Percentiles rank a stretch among this genome's conserved stretches.
These are phyloP conservation scores for Blastobasis lacticolella DNA, from an alignment of 2,888 invertebrate genomes.

Conservation along the genomic window DNA sequence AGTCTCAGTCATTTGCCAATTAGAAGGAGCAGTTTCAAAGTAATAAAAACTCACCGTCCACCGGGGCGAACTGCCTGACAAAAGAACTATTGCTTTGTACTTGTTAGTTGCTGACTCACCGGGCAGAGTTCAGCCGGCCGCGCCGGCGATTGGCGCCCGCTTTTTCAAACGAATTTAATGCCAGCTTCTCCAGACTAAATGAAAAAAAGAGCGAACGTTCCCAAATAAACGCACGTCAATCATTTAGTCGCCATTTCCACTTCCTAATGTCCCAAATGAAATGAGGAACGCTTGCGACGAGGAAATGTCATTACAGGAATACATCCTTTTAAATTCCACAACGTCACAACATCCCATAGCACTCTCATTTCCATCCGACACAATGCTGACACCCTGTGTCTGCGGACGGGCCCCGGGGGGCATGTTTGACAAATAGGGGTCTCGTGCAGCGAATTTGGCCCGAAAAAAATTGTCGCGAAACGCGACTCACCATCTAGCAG, in stretches of 20 bases:
- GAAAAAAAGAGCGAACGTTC: too few relatives aligned
- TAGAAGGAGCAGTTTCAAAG: slow-evolving; percentile 9
- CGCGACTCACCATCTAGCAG: slow-evolving; percentile 39
- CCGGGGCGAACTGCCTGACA: slow-evolving; percentile 9
- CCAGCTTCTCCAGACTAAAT: too few relatives aligned
- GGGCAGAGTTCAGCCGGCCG: background rate
- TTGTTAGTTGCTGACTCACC: slow-evolving; percentile 6
- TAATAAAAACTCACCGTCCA: slow-evolving; percentile 11
- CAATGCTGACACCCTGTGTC: slow-evolving; percentile 29
- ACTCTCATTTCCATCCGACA: slow-evolving; percentile 28
- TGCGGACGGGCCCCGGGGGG: slow-evolving; percentile 29
- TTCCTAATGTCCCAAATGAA: slow-evolving; percentile 34
- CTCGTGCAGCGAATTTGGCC: slow-evolving; percentile 57
- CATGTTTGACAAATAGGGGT: slow-evolving; percentile 63
- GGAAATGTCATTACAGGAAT: slow-evolving; percentile 11
- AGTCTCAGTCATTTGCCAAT: slow-evolving; percentile 9
- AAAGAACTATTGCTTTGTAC: slow-evolving; percentile 8
- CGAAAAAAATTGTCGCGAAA: slow-evolving; percentile 56
- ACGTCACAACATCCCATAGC: slow-evolving; percentile 20
- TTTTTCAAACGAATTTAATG: too few relatives aligned
- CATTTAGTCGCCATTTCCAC: slow-evolving; percentile 11
- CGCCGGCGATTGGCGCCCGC: too few relatives aligned
- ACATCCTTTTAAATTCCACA: slow-evolving; percentile 31
- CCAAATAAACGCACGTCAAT: too few relatives aligned
- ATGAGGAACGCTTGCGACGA: slow-evolving; percentile 20